Conservation (phyloP, 2,797 vertebrate genomes). For the Chelidonichthys spinosus region DNA sequence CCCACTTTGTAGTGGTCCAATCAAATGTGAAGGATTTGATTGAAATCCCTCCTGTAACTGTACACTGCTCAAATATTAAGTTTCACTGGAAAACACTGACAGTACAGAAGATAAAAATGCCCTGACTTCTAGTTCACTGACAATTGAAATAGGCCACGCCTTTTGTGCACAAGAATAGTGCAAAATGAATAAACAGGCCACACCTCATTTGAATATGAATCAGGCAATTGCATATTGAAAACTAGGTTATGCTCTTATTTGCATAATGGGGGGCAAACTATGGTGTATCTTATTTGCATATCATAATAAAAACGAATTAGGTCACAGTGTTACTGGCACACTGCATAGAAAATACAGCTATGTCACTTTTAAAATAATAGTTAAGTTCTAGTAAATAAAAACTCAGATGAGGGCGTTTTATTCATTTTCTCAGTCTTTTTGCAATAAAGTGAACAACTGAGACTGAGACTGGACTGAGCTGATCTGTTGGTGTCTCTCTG, state of each 20-base stretch:
- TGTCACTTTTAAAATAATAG: background rate
- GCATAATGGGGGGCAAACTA: conserved; percentile 1
- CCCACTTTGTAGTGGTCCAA: background rate
- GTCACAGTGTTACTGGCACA: conserved; percentile 5
- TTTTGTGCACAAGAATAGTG: too few relatives aligned
- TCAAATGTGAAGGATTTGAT: background rate
- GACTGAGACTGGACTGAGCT: background rate
- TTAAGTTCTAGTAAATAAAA: background rate
- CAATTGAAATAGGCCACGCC: background rate
- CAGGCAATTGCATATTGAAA: background rate
- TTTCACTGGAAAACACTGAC: too few relatives aligned
- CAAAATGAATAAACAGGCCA: background rate
- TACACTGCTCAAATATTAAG: background rate
- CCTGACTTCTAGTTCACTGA: too few relatives aligned
- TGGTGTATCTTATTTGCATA: conserved; percentile 39
- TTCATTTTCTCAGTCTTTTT: background rate
- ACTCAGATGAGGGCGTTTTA: background rate
- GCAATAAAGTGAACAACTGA: background rate
- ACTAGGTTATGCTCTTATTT: conserved; percentile 37
- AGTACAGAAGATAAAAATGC: too few relatives aligned
- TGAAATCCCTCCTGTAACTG: background rate
- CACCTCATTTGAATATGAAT: conserved; percentile 8
- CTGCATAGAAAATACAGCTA: background rate
- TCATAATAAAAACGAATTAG: conserved; percentile 34
- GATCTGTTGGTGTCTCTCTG: background rate